Conservation (phyloP, 2,888 invertebrate genomes). For the Notocelia uddmanniana region DNA sequence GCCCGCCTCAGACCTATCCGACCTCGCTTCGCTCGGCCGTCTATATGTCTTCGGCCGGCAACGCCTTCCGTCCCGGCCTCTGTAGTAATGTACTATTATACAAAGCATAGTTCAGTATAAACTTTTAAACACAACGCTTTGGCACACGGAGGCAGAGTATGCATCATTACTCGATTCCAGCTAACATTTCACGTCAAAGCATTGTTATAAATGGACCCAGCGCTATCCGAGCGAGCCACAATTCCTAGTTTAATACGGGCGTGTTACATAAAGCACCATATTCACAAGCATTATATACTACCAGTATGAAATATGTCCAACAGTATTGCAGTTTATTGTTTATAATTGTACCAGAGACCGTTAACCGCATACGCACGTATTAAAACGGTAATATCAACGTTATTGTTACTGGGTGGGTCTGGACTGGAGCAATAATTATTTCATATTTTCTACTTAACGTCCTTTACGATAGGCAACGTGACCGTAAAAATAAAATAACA, state of each 20-base stretch:
- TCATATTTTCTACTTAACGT: slow-evolving; percentile 35
- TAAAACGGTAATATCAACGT: slow-evolving; percentile 11
- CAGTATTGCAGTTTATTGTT: slow-evolving; percentile 38
- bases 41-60: too few species aligned
- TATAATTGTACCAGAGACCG: slow-evolving; percentile 31
- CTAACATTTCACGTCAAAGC: slow-evolving; percentile 33
- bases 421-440: slow-evolving; percentile 37
- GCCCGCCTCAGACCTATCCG: too few species aligned
- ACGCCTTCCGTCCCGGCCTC: too few species aligned
- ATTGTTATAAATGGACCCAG: slow-evolving; percentile 40
- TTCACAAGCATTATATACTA: slow-evolving; percentile 39
- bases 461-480: slow-evolving; percentile 22
- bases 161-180: slow-evolving; percentile 32
- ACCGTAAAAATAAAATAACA: slow-evolving; percentile 42
- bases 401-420: slow-evolving; percentile 21
- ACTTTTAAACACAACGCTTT: not conserved
- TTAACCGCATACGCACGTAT: slow-evolving; percentile 18
- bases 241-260: slow-evolving; percentile 35
- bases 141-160: slow-evolving; percentile 22
- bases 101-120: not conserved
- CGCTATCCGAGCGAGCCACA: slow-evolving; percentile 35
- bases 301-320: slow-evolving; percentile 41
- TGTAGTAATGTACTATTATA: too few species aligned
- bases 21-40: too few species aligned
- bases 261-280: slow-evolving; percentile 38